Evolutionary conservation across 2,113 vertebrate genomes (phyloP), one percentile per base, ranked within the genome.

Genomic region (Puffinus mauretanicus): DNA sequence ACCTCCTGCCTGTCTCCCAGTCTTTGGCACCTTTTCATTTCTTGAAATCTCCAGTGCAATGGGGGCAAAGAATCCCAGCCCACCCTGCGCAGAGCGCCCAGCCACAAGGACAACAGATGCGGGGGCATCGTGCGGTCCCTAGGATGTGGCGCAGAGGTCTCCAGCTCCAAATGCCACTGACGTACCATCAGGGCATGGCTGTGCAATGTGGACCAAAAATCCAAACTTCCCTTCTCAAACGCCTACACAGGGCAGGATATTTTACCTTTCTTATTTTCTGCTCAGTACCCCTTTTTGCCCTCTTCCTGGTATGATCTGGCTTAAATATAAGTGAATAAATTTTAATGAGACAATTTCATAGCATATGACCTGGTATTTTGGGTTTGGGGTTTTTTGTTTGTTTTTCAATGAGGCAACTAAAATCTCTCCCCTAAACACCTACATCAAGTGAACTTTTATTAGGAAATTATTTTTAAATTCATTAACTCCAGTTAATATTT

Each of bases 61-160:
- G 5, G 16, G 8, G 27, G 34, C 20, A 36, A 36, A 55, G 42
- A 30, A 30, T 10, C 54, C 24, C 42, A 16, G 17, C 42, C 32
- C 55, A 12, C 8, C 17, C 54, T 21, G 55, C 42, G 10, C 18
- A n/a, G 29, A 13, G 17, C 15, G 9, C 26, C 49, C 69, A 51
- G 49, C 26, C 19, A 20, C 34, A 9, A 18, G 24, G 46, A n/a
- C 49, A 9, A 13, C 12, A 6, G 34, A 20, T 25, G 3, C 24
- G 1, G 26, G 47, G 25, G 26, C 69, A 38, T 1, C 5, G 3
- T 21, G n/a, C 65, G 2, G 30, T 16, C 21, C 42, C 13, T 5
- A 11, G 26, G 47, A 5, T 1, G n/a, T 4, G 67, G 18, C n/a
- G 38, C 26, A 38, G 47, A 11, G 18, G n/a, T 38, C 29, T 16